Conservation (phyloP, 2,797 vertebrate genomes). For the Malurus splendens region DNA sequence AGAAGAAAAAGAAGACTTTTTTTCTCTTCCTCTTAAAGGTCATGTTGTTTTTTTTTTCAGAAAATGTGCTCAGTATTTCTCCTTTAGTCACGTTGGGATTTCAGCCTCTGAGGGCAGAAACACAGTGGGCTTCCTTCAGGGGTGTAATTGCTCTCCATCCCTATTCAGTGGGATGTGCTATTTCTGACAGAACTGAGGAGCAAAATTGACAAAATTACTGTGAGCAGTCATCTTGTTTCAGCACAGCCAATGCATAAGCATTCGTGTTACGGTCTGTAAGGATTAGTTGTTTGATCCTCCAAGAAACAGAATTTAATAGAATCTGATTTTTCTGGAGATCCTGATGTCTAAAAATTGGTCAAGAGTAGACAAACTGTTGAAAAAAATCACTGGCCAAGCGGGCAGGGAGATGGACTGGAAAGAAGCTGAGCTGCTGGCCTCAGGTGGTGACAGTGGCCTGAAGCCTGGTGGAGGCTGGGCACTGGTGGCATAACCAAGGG, state of each 20-base stretch:
- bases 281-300: neutral
- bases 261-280: neutral
- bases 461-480: neutral
- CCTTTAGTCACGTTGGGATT: neutral
- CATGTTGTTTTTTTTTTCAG: neutral
- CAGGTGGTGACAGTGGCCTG: neutral
- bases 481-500: no score
- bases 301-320: neutral
- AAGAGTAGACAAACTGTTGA: neutral
- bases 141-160: neutral
- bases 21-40: conserved; percentile 14
- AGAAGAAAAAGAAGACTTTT: neutral
- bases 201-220: neutral
- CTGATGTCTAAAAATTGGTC: neutral
- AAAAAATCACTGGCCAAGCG: neutral
- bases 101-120: neutral
- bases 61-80: neutral
- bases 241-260: neutral
- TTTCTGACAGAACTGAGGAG: neutral
- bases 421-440: neutral
- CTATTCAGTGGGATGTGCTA: neutral
- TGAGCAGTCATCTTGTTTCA: neutral
- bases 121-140: neutral
- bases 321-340: neutral
- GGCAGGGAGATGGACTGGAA: neutral